Conservation (phyloP, 2,113 vertebrate species). For the Melospiza georgiana region DNA sequence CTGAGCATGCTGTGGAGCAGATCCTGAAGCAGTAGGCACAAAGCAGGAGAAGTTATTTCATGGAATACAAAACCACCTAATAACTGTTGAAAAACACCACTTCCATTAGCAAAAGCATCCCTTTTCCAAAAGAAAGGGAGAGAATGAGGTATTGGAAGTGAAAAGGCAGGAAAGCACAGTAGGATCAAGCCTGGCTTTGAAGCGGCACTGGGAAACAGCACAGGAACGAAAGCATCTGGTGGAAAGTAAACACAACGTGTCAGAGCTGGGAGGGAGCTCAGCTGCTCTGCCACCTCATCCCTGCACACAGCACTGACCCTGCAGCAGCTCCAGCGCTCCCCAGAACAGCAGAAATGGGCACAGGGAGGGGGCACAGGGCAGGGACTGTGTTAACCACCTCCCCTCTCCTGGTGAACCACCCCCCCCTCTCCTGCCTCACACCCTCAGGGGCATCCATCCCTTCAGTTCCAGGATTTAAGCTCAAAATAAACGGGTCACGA, state of each 20-base stretch:
- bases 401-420: too few species aligned
- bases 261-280: background rate
- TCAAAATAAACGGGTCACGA: background rate
- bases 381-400: background rate
- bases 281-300: background rate
- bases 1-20: background rate
- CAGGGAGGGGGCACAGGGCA: background rate
- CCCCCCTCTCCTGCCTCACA: background rate
- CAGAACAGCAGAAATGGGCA: rapidly evolving
- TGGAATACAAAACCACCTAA: background rate
- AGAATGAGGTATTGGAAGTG: background rate
- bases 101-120: background rate
- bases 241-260: background rate
- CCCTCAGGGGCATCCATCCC: background rate
- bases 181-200: background rate
- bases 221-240: background rate
- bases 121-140: background rate
- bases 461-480: background rate
- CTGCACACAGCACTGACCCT: rapidly evolving
- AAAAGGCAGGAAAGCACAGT: background rate
- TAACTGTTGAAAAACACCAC: background rate
- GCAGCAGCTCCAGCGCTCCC: background rate
- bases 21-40: background rate
- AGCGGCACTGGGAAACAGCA: background rate
- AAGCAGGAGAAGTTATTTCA: background rate